Base-by-base conservation (phyloP, 2,888 invertebrate genomes). In the Liodrosophila aerea region DNA sequence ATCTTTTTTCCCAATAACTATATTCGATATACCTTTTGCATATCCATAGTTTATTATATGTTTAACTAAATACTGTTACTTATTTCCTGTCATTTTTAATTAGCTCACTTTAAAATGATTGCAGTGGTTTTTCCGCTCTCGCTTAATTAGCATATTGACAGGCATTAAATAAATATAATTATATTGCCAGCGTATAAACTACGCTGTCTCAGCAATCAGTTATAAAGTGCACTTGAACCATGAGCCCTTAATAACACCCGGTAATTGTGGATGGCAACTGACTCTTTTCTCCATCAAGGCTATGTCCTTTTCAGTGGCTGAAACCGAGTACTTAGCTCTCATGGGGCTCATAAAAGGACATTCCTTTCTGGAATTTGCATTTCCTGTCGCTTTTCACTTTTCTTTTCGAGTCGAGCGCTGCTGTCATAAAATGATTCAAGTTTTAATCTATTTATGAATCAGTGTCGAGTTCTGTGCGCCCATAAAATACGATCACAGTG, bases 371-470 rank as follows among this genome's bases (percentile, higher is more conserved):
- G 22, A 22, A 22, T 50, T 39, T 34, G 9, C 33, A 37, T 29
- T 30, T 15, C 43, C 15, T 36, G 22, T 22, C 13, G n/a, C n/a
- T n/a, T n/a, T n/a, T n/a, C n/a, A n/a, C n/a, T n/a, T n/a, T 30
- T 11, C 15, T 18, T 52, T 43, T 33, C 47, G 8, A 9, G 2
- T 11, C 8, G 16, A 1, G 11, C 8, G 27, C 85, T 84, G 74
- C 85, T 78, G 78, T 62, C 58, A 59, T 56, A 33, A 22, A 60
- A 52, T 64, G 54, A 53, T 51, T 57, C 45, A 44, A 27, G 62
- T 73, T 64, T 63, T 74, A 78, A 84, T 76, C 78, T 81, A 68
- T 81, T 84, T 81, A 62, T 78, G 78, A 84, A 81, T 78, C 60
- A 73, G 64, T 71, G 64, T 57, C 41, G 49, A 52, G 50, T 62